A percentile compares a stretch with the other conserved stretches of the same genome.
These are phyloP conservation scores for Syngnathus floridae DNA, from an alignment of 2,113 vertebrate genomes.

Conservation along the genomic window DNA sequence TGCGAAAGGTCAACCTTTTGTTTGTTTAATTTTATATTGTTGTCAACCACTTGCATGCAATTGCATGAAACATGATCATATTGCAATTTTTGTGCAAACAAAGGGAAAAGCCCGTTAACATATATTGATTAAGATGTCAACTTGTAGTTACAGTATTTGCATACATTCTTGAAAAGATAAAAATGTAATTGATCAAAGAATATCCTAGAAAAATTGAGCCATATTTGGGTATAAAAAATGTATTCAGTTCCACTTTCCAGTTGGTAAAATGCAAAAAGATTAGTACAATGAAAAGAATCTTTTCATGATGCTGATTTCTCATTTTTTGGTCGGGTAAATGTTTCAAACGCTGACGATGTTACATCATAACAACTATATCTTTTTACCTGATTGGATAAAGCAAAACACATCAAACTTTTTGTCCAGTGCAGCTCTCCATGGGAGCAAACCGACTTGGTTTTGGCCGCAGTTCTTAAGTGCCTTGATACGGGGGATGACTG, in stretches of 20 bases:
- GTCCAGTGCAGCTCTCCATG: conserved; percentile 50
- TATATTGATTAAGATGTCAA: no score
- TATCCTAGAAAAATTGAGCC: no score
- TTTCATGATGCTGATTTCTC: background rate
- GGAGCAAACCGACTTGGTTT: conserved; percentile 68
- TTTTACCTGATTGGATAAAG: conserved; percentile 81
- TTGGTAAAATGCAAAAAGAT: background rate
- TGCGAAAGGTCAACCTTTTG: no score
- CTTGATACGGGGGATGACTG: conserved; percentile 75
- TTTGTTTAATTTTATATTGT: no score
- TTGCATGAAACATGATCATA: background rate
- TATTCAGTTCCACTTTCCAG: no score
- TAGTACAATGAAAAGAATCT: background rate
- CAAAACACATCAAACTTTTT: conserved; percentile 73
- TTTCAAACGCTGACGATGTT: background rate
- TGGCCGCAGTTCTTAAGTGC: conserved; percentile 74
- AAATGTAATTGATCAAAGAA: no score
- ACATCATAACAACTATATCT: background rate
- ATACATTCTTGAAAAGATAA: no score
- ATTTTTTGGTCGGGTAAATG: background rate
- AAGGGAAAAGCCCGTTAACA: no score
- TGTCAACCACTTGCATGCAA: background rate
- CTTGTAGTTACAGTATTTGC: no score
- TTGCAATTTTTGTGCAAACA: no score
- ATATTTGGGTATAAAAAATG: no score